These are phyloP conservation scores for Ypsolopha sequella DNA, from an alignment of 2,888 invertebrate genomes.

Conservation along the genomic window DNA sequence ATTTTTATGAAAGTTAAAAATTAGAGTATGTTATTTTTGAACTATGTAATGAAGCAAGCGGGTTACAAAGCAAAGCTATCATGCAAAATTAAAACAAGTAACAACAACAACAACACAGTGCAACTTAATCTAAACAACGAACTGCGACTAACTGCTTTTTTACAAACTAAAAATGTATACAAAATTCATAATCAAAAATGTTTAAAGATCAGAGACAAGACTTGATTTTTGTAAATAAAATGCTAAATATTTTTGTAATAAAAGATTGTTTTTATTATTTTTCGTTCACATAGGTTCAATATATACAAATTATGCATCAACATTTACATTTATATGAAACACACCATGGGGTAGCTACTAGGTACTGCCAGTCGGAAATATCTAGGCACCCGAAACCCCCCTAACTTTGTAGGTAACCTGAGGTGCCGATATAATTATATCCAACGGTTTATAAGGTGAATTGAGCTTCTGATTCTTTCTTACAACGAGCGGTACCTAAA, in stretches of 20 bases:
- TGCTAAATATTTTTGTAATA: conserved; percentile 56
- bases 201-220: conserved; percentile 59
- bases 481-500: no score
- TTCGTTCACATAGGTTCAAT: conserved; percentile 64
- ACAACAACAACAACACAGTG: neutral
- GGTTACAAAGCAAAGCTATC: conserved; percentile 34
- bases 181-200: neutral
- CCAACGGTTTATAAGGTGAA: no score
- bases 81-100: conserved; percentile 25
- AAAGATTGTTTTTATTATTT: conserved; percentile 60
- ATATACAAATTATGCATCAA: conserved; percentile 66
- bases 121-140: conserved; percentile 14
- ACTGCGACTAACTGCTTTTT: conserved; percentile 40
- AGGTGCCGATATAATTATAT: no score
- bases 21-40: conserved; percentile 15
- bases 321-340: conserved; percentile 54
- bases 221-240: conserved; percentile 44
- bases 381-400: no score
- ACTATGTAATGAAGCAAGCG: conserved; percentile 22
- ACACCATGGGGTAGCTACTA: conserved; percentile 28
- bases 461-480: no score
- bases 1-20: conserved; percentile 29
- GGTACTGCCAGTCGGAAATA: no score
- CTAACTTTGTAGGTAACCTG: no score
- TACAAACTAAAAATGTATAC: conserved; percentile 5